These are phyloP conservation scores for Cairina moschata DNA, from an alignment of 2,113 vertebrate species.

Conservation along the genomic window DNA sequence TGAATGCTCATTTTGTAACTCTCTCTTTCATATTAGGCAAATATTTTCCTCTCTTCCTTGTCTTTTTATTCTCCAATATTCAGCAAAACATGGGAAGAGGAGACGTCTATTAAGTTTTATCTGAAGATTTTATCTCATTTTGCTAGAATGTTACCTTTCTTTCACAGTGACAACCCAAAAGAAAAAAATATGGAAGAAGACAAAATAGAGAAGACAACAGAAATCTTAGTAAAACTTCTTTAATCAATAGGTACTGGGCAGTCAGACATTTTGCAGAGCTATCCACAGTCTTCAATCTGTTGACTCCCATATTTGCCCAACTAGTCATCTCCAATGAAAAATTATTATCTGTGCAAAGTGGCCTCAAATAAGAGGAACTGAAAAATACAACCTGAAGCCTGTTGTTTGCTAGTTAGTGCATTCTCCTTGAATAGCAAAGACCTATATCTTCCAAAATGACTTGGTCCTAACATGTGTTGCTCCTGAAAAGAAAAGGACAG, in stretches of 20 bases:
- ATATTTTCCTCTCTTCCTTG: conserved; percentile 52
- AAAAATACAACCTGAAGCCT: neutral
- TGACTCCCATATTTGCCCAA: neutral
- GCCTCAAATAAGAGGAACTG: neutral
- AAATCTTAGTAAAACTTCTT: neutral
- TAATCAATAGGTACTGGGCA: neutral
- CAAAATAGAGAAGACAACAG: neutral
- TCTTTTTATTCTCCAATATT: conserved; percentile 13
- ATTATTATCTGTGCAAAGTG: neutral
- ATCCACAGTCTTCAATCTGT: neutral
- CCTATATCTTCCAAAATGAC: neutral
- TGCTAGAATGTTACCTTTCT: neutral
- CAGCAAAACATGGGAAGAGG: neutral
- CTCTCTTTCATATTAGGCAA: conserved; percentile 54
- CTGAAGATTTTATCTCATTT: neutral
- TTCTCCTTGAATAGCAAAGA: neutral
- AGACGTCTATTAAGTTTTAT: neutral
- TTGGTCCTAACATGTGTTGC: neutral
- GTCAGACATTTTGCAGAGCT: neutral
- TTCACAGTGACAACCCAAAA: neutral
- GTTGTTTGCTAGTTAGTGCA: neutral
- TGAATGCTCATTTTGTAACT: conserved; percentile 73
- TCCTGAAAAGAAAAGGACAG: neutral
- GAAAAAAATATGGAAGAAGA: neutral
- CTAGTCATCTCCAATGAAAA: neutral